Percentiles rank a stretch among this genome's conserved stretches.
Conservation (phyloP, 2,797 vertebrate species). For the Glossophaga mutica region DNA sequence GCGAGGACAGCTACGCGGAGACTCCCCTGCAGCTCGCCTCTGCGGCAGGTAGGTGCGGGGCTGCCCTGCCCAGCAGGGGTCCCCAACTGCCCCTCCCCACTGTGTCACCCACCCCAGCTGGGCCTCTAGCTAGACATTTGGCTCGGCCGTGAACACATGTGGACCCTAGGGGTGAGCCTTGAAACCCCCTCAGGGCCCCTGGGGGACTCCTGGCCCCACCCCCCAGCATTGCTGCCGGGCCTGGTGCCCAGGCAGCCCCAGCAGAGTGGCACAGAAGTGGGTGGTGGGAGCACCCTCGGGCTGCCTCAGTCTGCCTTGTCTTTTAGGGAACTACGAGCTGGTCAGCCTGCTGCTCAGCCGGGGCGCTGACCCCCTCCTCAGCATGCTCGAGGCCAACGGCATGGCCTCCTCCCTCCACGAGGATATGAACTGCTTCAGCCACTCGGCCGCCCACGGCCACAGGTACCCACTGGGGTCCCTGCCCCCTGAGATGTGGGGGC, state of each 20-base stretch:
- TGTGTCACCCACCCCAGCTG: slow-evolving; percentile 34
- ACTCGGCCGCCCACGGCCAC: slow-evolving; percentile 95
- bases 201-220: too few species aligned
- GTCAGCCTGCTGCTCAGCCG: slow-evolving; percentile 93
- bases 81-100: neutral
- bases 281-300: rapidly evolving
- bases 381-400: slow-evolving; percentile 88
- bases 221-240: neutral
- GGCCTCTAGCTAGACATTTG: neutral
- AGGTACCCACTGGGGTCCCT: slow-evolving; percentile 82
- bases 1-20: slow-evolving; percentile 93
- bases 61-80: neutral
- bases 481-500: rapidly evolving
- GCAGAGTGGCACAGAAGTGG: neutral
- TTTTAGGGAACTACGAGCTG: slow-evolving; percentile 95
- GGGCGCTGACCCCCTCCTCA: slow-evolving; percentile 93
- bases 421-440: slow-evolving; percentile 99
- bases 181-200: neutral
- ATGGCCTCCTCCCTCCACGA: slow-evolving; percentile 93
- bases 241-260: neutral
- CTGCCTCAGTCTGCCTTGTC: neutral
- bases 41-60: slow-evolving; percentile 88
- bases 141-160: neutral
- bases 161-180: neutral
- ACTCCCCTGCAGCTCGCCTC: slow-evolving; percentile 96